Evolutionary conservation across 2,797 vertebrate species (phyloP), one percentile per base, ranked within the genome.

Genomic region (Hippocampus kuda): DNA sequence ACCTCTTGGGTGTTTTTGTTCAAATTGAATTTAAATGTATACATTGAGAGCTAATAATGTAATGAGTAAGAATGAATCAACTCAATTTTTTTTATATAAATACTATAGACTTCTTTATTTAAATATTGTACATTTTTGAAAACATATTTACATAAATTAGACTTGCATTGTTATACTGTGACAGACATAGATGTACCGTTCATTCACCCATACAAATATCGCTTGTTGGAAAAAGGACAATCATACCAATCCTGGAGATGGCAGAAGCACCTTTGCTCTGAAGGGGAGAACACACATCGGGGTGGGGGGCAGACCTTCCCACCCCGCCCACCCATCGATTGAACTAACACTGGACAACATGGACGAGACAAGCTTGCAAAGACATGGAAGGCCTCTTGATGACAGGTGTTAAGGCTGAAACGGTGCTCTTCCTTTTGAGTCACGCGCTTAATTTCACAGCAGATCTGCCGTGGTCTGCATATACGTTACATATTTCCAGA

Each of bases 111-210:
- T 46, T 89, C 81, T 91, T 98, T 97, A 98, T 98, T 92, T 96
- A 96, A 97, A 97, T 98, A 95, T 93, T 94, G 92, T 96, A 97
- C 94, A 97, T 89, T 91, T 94, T 93, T 93, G 89, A 94, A 95
- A 95, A 95, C 92, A 92, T 95, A 97, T 97, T 93, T 97, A 98
- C 94, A 96, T 86, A 92, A 93, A 88, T 87, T 82, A 89, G 85
- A 88, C 89, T 88, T 91, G 91, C 88, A 88, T 89, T 88, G 81
- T 88, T 88, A 90, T 83, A 90, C 80, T 80, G 78, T 65, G 42
- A 64, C 62, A 64, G 84, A 88, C 81, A 88, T 49, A 75, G 60
- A 70, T 83, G 75, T 75, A 75, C 79, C 80, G 81, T 77, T 84
- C 85, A 83, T 70, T 84, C 79, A 51, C 71, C 85, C 79, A 56